These are phyloP conservation scores for Scytalopus superciliaris DNA, from an alignment of 2,113 vertebrate species.

Conservation along the genomic window DNA sequence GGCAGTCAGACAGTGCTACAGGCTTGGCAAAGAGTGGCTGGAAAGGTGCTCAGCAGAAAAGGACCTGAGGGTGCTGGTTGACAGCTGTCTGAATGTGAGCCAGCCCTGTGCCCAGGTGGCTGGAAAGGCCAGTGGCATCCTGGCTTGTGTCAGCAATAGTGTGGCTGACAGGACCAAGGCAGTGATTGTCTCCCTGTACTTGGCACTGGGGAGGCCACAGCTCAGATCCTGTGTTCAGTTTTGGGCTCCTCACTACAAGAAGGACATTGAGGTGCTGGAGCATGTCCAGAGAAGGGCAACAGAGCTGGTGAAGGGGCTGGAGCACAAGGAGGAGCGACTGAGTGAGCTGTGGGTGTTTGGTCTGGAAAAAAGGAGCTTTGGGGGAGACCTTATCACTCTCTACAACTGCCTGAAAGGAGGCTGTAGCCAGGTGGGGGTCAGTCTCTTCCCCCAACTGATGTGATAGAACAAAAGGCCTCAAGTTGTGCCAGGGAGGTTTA, in stretches of 20 bases:
- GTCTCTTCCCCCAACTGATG: neutral
- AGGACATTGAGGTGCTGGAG: neutral
- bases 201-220: neutral
- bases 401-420: neutral
- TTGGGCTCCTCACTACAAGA: neutral
- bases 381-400: neutral
- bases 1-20: fast-evolving
- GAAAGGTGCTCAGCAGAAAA: neutral
- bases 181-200: neutral
- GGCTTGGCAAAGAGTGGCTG: neutral
- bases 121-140: neutral
- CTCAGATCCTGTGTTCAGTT: neutral
- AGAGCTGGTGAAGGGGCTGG: neutral
- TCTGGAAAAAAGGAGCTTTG: neutral
- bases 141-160: neutral
- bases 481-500: neutral
- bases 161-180: neutral
- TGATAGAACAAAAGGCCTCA: neutral
- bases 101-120: neutral
- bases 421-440: neutral
- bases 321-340: neutral
- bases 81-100: neutral
- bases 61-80: neutral
- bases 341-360: neutral
- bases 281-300: neutral